A percentile compares a stretch with the other conserved stretches of the same genome.
phyloP scores from a whole-genome alignment of 2,888 invertebrate genomes.

The Epirrhoe alternata region DNA sequence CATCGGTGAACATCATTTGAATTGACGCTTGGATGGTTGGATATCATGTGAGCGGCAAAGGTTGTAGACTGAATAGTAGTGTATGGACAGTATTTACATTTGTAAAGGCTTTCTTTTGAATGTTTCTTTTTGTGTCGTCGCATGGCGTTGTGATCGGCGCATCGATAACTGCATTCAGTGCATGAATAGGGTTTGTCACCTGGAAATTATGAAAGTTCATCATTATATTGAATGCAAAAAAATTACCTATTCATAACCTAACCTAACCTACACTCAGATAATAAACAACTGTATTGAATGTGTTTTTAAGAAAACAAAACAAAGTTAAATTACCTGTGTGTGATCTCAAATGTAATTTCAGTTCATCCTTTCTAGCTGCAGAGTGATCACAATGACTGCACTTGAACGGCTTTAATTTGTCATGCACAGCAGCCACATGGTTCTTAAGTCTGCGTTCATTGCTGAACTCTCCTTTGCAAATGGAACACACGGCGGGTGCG shows the following conservation, averaged over 20 bases:
- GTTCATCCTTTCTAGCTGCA: conserved; percentile 86
- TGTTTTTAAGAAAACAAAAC: neutral
- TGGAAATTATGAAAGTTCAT: conserved; percentile 50
- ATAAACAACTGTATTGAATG: neutral
- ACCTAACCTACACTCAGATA: neutral
- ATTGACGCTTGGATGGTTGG: conserved; percentile 90
- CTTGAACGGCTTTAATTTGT: conserved; percentile 87
- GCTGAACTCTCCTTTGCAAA: conserved; percentile 86
- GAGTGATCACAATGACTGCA: conserved; percentile 89
- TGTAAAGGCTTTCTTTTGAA: conserved; percentile 90
- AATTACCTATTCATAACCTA: neutral
- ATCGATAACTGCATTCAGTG: conserved; percentile 88
- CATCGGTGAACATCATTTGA: conserved; percentile 87
- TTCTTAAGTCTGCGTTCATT: conserved; percentile 79
- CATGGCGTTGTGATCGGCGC: conserved; percentile 92
- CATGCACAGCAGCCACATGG: conserved; percentile 87
- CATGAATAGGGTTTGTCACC: conserved; percentile 93
- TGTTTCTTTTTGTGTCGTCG: conserved; percentile 92
- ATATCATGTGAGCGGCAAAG: conserved; percentile 91
- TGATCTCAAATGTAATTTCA: conserved; percentile 88
- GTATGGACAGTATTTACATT: conserved; percentile 92
- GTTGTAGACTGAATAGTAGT: conserved; percentile 92
- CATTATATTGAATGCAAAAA: conserved; percentile 31
- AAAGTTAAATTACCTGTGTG: conserved; percentile 85
- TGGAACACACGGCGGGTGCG: conserved; percentile 74